Percentiles rank a stretch among this genome's conserved stretches.
Conservation (phyloP, 2,888 invertebrate genomes). For the Tetropium fuscum region DNA sequence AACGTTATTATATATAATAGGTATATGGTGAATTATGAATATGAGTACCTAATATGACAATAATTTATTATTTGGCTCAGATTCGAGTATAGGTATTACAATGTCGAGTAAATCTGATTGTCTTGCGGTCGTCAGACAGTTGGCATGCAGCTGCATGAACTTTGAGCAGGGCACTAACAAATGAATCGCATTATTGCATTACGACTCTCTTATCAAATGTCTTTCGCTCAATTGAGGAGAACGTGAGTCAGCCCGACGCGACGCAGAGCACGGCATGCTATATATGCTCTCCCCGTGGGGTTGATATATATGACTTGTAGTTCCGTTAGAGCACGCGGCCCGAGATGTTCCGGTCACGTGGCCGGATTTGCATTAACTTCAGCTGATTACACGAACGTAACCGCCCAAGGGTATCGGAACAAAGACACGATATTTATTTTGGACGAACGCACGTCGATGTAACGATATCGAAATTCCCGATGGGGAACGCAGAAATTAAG, state of each 20-base stretch:
- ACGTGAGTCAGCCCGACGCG: constrained; percentile 20
- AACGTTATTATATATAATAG: no score
- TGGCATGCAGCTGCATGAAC: constrained; percentile 11
- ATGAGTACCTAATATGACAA: no score
- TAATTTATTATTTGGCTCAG: no score
- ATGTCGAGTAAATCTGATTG: no score
- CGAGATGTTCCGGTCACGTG: constrained; percentile 64
- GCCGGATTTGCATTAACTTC: constrained; percentile 54
- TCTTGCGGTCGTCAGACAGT: no score
- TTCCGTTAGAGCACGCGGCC: constrained; percentile 60
- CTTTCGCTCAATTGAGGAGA: constrained; percentile 31
- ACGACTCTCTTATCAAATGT: constrained; percentile 24
- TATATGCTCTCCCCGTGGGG: constrained; percentile 24
- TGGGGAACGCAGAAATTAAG: no score
- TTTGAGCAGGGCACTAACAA: constrained; percentile 4
- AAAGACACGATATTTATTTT: not conserved
- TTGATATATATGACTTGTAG: constrained; percentile 53
- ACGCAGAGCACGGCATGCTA: constrained; percentile 11
- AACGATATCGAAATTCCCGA: no score
- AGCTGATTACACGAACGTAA: constrained; percentile 19
- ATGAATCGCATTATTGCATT: constrained; percentile 21
- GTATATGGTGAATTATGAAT: no score
- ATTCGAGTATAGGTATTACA: no score
- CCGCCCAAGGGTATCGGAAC: constrained; percentile 7
- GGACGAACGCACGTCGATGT: no score